Conservation (phyloP, 1,140 invertebrate genomes). For the Eriocheir sinensis region DNA sequence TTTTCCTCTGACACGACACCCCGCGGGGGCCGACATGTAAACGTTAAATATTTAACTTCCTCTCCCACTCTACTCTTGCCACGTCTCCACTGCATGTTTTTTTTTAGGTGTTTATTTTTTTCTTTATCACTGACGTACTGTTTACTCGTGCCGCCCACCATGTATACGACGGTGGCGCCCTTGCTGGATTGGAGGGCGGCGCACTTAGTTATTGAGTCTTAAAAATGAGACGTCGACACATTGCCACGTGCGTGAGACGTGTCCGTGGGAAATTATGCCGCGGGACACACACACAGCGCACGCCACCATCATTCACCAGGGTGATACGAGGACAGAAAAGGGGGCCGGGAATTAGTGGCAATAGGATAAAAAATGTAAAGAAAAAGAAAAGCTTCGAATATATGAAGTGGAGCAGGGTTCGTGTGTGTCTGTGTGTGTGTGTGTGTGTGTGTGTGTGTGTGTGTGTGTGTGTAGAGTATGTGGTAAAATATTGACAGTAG, state of each 20-base stretch:
- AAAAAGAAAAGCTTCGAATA: not conserved
- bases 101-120: not conserved
- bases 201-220: not conserved
- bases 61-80: conserved; percentile 1
- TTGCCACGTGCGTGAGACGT: not conserved
- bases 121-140: not conserved
- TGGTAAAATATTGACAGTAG: not conserved
- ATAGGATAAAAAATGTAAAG: not conserved
- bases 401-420: not conserved
- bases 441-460: too few species aligned
- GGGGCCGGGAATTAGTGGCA: not conserved
- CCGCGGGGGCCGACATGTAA: not conserved
- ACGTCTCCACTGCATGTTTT: not conserved
- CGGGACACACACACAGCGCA: not conserved
- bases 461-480: not conserved
- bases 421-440: too few species aligned
- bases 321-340: not conserved
- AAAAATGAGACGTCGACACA: not conserved
- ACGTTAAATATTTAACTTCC: conserved; percentile 16
- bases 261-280: not conserved
- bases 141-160: not conserved
- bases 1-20: conserved; percentile 13
- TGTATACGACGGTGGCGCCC: not conserved
- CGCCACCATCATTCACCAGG: not conserved
- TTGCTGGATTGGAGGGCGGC: not conserved